These are phyloP conservation scores for Ptychochromis oligacanthus DNA, from an alignment of 2,113 vertebrate genomes.

Conservation along the genomic window DNA sequence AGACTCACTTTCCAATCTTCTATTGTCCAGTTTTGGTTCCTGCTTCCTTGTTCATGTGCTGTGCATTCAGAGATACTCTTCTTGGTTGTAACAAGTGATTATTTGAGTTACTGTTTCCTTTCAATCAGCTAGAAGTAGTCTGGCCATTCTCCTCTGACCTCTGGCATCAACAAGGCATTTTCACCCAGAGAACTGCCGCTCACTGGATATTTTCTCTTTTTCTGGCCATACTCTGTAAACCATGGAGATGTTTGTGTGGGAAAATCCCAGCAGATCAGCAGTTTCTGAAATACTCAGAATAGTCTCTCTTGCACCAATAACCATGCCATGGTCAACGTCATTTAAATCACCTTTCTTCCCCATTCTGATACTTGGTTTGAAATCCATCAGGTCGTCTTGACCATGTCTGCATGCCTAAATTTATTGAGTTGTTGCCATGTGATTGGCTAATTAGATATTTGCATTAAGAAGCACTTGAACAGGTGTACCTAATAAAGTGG, in stretches of 20 bases:
- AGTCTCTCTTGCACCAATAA: background rate
- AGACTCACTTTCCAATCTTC: background rate
- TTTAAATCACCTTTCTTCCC: background rate
- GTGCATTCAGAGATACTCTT: background rate
- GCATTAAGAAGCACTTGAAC: background rate
- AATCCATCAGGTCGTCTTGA: background rate
- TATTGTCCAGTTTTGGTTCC: background rate
- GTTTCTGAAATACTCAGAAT: too few species aligned
- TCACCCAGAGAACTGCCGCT: accelerated
- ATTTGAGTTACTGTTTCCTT: background rate
- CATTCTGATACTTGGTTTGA: background rate
- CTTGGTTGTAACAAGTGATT: background rate
- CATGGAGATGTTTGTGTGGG: too few species aligned
- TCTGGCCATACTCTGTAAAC: background rate
- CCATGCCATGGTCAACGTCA: accelerated
- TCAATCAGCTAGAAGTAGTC: accelerated
- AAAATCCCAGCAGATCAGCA: too few species aligned
- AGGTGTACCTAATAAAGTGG: background rate
- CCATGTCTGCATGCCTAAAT: background rate
- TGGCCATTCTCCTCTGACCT: background rate
- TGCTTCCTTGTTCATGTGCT: background rate
- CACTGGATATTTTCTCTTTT: accelerated
- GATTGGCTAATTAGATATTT: background rate
- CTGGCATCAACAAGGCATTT: background rate
- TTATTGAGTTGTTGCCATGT: background rate